These are phyloP conservation scores for Drosophila austrosaltans DNA, from an alignment of 2,888 invertebrate genomes.

Conservation along the genomic window DNA sequence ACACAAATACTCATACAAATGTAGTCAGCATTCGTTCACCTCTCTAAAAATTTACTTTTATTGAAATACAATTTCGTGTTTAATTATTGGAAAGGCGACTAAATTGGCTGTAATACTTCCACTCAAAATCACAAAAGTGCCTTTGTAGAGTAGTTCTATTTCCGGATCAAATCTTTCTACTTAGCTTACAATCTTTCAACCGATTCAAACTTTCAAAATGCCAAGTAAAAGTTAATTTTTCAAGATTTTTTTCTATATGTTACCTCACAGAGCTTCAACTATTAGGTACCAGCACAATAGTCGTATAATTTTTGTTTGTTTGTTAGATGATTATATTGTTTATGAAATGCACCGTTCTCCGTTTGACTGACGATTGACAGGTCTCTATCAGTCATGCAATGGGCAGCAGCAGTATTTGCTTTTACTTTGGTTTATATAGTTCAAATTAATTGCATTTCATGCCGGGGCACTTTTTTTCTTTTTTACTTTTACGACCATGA, in stretches of 20 bases:
- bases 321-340: slow-evolving; percentile 33
- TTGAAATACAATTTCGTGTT: no score
- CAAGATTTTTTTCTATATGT: neutral
- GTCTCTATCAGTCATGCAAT: slow-evolving; percentile 37
- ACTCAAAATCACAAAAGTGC: no score
- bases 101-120: no score
- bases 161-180: no score
- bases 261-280: neutral
- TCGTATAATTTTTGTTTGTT: slow-evolving; percentile 41
- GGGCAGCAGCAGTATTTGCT: slow-evolving; percentile 35
- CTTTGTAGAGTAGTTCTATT: no score
- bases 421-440: slow-evolving; percentile 50
- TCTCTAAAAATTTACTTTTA: no score
- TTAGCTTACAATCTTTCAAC: no score
- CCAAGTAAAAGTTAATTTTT: no score
- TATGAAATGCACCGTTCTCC: slow-evolving; percentile 19
- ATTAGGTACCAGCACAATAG: neutral
- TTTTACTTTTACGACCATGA: slow-evolving; percentile 29
- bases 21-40: no score
- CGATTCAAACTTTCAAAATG: no score
- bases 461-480: slow-evolving; percentile 32
- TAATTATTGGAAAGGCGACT: no score
- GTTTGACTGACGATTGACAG: slow-evolving; percentile 42
- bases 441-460: slow-evolving; percentile 62
- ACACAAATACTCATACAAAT: no score